These are phyloP conservation scores for Philonicus albiceps DNA, from an alignment of 2,888 invertebrate species.

Conservation along the genomic window DNA sequence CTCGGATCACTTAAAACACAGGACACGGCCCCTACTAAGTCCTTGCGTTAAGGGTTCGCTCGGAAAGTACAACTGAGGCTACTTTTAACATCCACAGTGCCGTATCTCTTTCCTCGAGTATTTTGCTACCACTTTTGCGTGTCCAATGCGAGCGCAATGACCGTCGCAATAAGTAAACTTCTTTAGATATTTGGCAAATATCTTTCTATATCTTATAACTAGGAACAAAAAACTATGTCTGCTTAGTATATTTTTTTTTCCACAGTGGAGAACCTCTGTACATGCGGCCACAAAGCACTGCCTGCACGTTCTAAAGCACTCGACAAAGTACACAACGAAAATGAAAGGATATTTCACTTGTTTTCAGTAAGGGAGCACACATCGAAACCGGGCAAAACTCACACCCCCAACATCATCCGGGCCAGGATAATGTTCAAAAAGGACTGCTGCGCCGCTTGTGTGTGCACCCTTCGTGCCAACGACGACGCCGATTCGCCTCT, in stretches of 20 bases:
- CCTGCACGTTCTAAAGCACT: slow-evolving; percentile 34
- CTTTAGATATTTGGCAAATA: background rate
- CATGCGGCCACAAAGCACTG: slow-evolving; percentile 35
- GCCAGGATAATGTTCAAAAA: background rate
- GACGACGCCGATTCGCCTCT: background rate
- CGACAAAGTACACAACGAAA: slow-evolving; percentile 46
- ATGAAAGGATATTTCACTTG: slow-evolving; percentile 46
- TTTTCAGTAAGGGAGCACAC: slow-evolving; percentile 13
- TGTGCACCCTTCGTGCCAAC: background rate
- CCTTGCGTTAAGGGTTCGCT: background rate
- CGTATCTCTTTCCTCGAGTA: background rate
- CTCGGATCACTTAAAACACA: background rate
- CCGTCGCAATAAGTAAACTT: slow-evolving; percentile 3
- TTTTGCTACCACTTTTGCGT: background rate
- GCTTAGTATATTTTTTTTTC: background rate
- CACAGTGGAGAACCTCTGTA: slow-evolving; percentile 5
- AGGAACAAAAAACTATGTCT: slow-evolving; percentile 6
- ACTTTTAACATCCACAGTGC: background rate
- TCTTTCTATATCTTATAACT: background rate
- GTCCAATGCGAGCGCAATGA: background rate
- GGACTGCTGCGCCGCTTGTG: background rate
- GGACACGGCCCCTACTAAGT: background rate
- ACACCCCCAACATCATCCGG: background rate
- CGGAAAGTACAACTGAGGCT: background rate
- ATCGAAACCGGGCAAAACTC: background rate